Evolutionary conservation across 2,113 vertebrate species (phyloP).

Genomic region (Engraulis encrasicolus): DNA sequence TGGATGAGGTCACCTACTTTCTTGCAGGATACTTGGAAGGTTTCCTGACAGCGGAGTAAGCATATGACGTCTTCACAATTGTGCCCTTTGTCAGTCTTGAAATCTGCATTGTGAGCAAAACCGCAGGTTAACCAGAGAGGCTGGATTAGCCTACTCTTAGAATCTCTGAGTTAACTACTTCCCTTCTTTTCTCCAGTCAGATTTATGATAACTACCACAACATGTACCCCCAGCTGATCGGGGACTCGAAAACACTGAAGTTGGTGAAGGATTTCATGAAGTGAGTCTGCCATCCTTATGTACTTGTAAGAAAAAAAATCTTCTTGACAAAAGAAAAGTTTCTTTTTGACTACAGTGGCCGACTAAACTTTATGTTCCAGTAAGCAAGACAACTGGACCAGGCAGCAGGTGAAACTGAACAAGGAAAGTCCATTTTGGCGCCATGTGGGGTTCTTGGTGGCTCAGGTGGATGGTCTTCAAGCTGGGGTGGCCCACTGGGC

Average conservation of each 20-base stretch:
- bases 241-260: slow-evolving; percentile 56
- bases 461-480: slow-evolving; percentile 87
- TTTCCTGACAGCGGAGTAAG: slow-evolving; percentile 88
- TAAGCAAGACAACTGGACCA: slow-evolving; percentile 84
- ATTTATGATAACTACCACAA: slow-evolving; percentile 87
- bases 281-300: slow-evolving; percentile 66
- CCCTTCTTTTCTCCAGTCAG: slow-evolving; percentile 67
- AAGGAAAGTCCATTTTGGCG: slow-evolving; percentile 83
- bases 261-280: slow-evolving; percentile 80
- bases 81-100: not conserved
- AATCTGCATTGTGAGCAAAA: not conserved
- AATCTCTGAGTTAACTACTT: too few species aligned
- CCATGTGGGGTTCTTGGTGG: slow-evolving; percentile 82
- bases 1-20: slow-evolving; percentile 84
- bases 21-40: slow-evolving; percentile 89
- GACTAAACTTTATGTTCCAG: slow-evolving; percentile 67
- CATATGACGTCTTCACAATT: slow-evolving; percentile 25
- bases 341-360: not conserved
- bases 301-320: too few species aligned
- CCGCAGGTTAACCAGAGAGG: too few species aligned
- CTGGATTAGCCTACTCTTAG: too few species aligned
- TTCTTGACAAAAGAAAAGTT: too few species aligned
- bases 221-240: slow-evolving; percentile 87
- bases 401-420: slow-evolving; percentile 78
- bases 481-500: slow-evolving; percentile 82